Conservation (phyloP, 2,113 vertebrate species). For the Orientallactaga bullata region DNA sequence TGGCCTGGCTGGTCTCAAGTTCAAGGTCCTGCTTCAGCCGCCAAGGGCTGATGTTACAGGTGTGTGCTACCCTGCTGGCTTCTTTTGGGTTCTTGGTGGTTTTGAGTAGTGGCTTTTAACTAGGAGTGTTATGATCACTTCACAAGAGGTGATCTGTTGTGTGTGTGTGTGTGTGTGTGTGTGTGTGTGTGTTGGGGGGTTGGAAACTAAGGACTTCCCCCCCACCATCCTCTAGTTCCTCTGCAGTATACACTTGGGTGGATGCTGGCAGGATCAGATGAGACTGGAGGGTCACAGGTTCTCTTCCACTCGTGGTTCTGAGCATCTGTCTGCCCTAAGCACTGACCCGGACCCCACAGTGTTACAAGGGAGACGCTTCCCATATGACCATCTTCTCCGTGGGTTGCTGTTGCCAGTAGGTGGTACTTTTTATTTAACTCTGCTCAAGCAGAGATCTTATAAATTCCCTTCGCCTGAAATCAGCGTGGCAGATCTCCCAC, state of each 20-base stretch:
- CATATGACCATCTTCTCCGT: background rate
- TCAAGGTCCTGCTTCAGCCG: background rate
- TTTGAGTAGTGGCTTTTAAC: background rate
- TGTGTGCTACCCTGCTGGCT: rapidly evolving
- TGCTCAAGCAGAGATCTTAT: conserved; percentile 71
- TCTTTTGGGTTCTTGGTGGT: background rate
- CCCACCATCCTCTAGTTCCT: background rate
- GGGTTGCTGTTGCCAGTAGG: background rate
- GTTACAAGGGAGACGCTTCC: rapidly evolving
- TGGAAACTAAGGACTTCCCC: rapidly evolving
- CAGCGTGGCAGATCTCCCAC: conserved; percentile 61
- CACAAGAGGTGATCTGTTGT: background rate
- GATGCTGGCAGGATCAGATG: background rate
- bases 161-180: no score
- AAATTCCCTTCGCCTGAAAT: conserved; percentile 72
- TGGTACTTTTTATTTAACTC: background rate
- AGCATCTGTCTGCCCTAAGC: background rate
- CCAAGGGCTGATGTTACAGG: no score
- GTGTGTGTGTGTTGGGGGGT: no score
- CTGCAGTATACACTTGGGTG: background rate
- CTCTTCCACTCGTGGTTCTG: background rate
- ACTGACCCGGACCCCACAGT: background rate
- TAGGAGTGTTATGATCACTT: background rate
- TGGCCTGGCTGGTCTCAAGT: background rate
- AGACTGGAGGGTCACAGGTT: background rate